Conservation (phyloP, 2,113 vertebrate species). For the Neopipo cinnamomea region DNA sequence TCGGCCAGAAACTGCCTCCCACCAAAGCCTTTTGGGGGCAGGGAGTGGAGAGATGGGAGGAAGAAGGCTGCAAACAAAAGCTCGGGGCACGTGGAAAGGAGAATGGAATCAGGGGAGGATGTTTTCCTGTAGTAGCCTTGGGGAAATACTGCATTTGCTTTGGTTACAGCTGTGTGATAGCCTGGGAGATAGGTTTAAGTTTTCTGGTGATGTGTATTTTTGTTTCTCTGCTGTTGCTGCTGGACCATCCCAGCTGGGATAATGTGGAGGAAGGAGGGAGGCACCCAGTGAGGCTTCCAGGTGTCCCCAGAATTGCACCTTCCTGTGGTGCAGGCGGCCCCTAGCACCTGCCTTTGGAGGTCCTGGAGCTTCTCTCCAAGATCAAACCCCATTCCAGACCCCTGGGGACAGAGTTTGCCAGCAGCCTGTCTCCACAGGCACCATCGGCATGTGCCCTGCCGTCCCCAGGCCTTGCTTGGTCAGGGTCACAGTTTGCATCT, state of each 20-base stretch:
- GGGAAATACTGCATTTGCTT: neutral
- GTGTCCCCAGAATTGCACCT: neutral
- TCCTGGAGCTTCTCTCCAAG: neutral
- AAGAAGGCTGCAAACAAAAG: neutral
- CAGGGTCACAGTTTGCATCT: accelerated
- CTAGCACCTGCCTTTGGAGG: neutral
- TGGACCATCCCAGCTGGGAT: neutral
- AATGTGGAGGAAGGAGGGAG: neutral
- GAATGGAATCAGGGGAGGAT: neutral
- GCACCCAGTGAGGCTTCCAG: neutral
- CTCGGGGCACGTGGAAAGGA: neutral
- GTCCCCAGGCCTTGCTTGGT: neutral
- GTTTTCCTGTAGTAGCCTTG: neutral
- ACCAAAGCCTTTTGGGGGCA: accelerated
- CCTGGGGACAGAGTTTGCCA: accelerated
- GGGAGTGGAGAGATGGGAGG: neutral
- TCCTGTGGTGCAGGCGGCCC: neutral
- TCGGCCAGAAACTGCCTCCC: neutral
- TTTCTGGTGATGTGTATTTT: neutral
- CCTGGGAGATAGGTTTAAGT: accelerated
- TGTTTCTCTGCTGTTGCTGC: neutral
- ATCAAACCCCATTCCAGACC: accelerated
- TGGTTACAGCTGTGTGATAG: neutral
- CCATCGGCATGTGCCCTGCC: accelerated
- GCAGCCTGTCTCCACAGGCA: neutral